Evolutionary conservation across 2,888 invertebrate species (phyloP).

Genomic region (Cerastis rubricosa): DNA sequence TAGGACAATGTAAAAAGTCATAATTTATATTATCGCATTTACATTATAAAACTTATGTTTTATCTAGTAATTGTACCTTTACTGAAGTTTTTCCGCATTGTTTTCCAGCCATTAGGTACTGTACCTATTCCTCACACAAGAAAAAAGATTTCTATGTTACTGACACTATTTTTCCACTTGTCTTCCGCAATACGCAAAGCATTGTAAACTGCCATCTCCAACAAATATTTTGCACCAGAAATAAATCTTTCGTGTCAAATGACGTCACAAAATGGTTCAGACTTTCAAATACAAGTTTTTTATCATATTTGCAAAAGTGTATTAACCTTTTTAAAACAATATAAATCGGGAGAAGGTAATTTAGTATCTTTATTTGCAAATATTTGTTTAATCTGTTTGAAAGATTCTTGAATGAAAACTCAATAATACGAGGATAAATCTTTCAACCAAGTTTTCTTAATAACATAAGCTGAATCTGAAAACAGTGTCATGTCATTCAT

Average conservation of each 20-base stretch:
- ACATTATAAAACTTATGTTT: neutral
- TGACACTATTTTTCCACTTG: slow-evolving; percentile 17
- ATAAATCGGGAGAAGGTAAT: neutral
- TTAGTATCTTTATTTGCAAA: slow-evolving; percentile 22
- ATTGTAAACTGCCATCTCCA: slow-evolving; percentile 36
- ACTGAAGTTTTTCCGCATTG: neutral
- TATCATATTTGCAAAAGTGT: slow-evolving; percentile 12
- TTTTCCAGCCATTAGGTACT: neutral
- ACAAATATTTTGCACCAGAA: slow-evolving; percentile 47
- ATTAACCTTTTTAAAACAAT: slow-evolving; percentile 35
- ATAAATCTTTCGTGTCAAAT: slow-evolving; percentile 41
- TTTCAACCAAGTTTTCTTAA: neutral
- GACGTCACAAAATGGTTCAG: slow-evolving; percentile 32
- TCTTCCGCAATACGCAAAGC: slow-evolving; percentile 52
- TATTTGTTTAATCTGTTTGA: slow-evolving; percentile 40
- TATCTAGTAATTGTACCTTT: neutral
- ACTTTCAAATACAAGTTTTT: slow-evolving; percentile 1
- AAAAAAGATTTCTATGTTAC: slow-evolving; percentile 1
- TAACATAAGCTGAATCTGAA: slow-evolving; percentile 6
- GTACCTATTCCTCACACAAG: neutral
- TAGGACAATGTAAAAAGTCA: neutral
- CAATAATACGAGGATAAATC: slow-evolving; percentile 23
- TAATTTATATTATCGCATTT: neutral
- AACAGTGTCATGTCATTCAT: slow-evolving; percentile 9
- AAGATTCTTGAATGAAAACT: slow-evolving; percentile 27